Evolutionary conservation across 2,888 invertebrate species (phyloP).

Genomic region (Tenthredo scrophulariae): DNA sequence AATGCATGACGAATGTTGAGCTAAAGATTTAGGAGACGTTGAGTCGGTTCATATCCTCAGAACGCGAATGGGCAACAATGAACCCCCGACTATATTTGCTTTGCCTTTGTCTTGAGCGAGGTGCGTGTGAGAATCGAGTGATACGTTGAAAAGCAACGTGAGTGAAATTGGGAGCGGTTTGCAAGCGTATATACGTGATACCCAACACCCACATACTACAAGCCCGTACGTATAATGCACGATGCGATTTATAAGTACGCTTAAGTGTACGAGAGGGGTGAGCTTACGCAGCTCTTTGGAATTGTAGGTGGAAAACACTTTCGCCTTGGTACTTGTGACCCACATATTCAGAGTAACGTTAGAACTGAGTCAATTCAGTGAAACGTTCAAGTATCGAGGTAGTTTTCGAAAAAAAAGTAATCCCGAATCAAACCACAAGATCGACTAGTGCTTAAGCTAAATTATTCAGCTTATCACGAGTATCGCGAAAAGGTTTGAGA

Average conservation of each 20-base stretch:
- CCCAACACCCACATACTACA: neutral
- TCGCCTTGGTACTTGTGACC: conserved; percentile 42
- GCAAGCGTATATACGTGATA: neutral
- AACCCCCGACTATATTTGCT: conserved; percentile 19
- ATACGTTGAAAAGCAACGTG: conserved; percentile 16
- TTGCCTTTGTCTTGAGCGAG: conserved; percentile 28
- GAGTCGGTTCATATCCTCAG: neutral
- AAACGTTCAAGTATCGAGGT: neutral
- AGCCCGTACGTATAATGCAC: conserved; percentile 1
- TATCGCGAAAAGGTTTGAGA: neutral
- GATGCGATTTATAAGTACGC: conserved; percentile 39
- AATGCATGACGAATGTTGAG: neutral
- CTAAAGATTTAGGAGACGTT: conserved; percentile 6
- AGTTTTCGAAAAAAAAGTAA: neutral
- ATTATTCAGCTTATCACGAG: conserved; percentile 18
- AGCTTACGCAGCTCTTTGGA: conserved; percentile 46
- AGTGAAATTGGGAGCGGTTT: conserved; percentile 25
- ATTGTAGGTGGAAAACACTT: conserved; percentile 29
- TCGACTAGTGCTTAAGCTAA: neutral
- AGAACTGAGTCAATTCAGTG: neutral
- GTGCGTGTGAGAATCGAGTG: conserved; percentile 12
- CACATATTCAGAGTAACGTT: conserved; percentile 39
- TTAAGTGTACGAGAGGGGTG: conserved; percentile 22
- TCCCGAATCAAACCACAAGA: neutral
- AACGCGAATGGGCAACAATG: conserved; percentile 1